Evolutionary conservation across 2,113 vertebrate genomes (phyloP).

Genomic region (Sinocyclocheilus grahami): DNA sequence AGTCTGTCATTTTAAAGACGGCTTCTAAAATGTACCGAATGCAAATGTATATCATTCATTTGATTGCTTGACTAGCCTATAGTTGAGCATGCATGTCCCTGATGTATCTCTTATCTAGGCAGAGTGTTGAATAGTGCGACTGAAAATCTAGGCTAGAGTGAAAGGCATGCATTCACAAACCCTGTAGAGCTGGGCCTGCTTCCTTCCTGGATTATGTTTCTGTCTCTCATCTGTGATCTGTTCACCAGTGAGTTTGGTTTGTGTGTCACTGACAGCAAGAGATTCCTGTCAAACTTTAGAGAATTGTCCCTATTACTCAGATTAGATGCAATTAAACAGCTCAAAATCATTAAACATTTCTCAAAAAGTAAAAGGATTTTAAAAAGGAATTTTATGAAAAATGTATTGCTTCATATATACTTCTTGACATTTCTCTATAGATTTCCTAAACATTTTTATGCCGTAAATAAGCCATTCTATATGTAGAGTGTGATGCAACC

Average conservation of each 20-base stretch:
- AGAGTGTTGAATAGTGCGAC: background rate
- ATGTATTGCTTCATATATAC: background rate
- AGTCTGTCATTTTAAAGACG: slow-evolving; percentile 22
- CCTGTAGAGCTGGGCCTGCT: background rate
- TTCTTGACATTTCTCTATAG: background rate
- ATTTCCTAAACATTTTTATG: background rate
- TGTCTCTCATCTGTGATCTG: background rate
- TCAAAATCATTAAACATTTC: background rate
- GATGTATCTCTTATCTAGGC: background rate
- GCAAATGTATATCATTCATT: background rate
- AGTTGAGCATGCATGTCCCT: background rate
- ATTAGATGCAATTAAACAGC: background rate
- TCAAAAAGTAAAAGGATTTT: too few relatives aligned
- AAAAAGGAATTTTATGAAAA: too few relatives aligned
- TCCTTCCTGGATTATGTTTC: background rate
- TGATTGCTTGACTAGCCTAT: background rate
- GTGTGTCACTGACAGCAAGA: background rate
- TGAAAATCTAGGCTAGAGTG: background rate
- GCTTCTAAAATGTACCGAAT: background rate
- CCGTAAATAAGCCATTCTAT: background rate
- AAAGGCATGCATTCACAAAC: background rate
- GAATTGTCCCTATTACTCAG: background rate
- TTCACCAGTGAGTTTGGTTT: background rate
- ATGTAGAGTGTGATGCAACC: background rate
- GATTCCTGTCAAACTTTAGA: background rate